Evolutionary conservation across 2,113 vertebrate species (phyloP), one percentile per base, ranked within the genome.

Genomic region (Prietella phreatophila): DNA sequence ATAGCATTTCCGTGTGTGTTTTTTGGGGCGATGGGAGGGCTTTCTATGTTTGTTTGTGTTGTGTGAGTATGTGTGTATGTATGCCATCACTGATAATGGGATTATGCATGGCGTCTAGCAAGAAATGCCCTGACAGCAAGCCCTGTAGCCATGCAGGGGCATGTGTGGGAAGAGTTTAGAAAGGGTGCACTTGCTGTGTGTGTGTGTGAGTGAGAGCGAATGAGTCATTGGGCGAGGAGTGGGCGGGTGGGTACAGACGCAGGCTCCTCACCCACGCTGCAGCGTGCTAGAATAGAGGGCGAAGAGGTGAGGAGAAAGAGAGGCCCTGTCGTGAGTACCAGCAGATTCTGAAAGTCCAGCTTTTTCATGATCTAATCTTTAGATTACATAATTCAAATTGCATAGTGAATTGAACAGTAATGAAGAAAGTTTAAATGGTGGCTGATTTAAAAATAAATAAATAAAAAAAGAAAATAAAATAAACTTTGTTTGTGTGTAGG

Each of bases 81-180:
- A 53, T 27, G 55, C 56, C 73, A 65, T 55, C 15, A 75, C 50
- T 79, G 56, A 88, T 92, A 92, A 92, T 91, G 80, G 19, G 84
- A 92, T 88, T 87, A 86, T 83, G 88, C 91, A 88, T 80, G 83
- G 89, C 87, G 92, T 86, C 85, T 90, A 55, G 86, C 89, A 89
- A 69, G 50, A 71, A 36, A 69, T 75, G 4, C 71, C 84, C 84
- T 19, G 82, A 88, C 88, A 90, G 90, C 85, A 88, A 92, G 92
- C 94, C 92, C 90, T 90, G 93, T 93, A 90, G 91, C 94, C 93
- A 91, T 84, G 84, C 83, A 92, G 89, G 93, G 91, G 89, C 82
- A 91, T 94, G 92, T 85, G 93, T 95, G 91, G 94, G 94, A 94
- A 87, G 90, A 93, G 90, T 92, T 95, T 92, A 93, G 90, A 91